A percentile compares a stretch with the other conserved stretches of the same genome.
Conservation (phyloP, 1,140 invertebrate species). For the Aphelenchoides besseyi region DNA sequence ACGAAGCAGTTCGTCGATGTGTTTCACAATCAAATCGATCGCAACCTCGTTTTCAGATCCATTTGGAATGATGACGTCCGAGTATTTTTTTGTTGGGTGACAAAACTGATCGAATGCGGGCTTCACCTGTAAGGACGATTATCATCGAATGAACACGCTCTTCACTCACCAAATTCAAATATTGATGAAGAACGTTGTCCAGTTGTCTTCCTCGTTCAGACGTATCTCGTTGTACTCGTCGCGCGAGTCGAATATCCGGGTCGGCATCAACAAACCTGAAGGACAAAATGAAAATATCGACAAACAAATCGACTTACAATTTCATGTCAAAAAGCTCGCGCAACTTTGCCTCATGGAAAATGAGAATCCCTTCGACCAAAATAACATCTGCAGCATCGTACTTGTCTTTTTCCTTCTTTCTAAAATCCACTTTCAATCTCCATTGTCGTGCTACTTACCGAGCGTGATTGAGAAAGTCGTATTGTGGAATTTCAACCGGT, state of each 20-base stretch:
- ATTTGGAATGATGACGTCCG: slow-evolving; percentile 91
- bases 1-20: slow-evolving; percentile 77
- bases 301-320: slow-evolving; percentile 65
- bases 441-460: slow-evolving; percentile 67
- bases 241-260: slow-evolving; percentile 87
- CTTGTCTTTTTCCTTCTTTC: slow-evolving; percentile 65
- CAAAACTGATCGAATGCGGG: slow-evolving; percentile 99
- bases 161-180: slow-evolving; percentile 83
- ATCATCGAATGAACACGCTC: slow-evolving; percentile 8
- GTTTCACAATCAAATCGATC: slow-evolving; percentile 95
- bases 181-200: slow-evolving; percentile 89
- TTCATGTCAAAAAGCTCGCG: slow-evolving; percentile 96
- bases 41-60: slow-evolving; percentile 66
- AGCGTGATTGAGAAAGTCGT: slow-evolving; percentile 82
- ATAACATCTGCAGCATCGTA: slow-evolving; percentile 97
- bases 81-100: slow-evolving; percentile 97
- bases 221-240: slow-evolving; percentile 64
- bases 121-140: slow-evolving; percentile 95
- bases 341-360: slow-evolving; percentile 91
- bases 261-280: slow-evolving; percentile 88
- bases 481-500: slow-evolving; percentile 80
- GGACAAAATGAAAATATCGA: not conserved
- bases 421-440: not conserved
- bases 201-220: slow-evolving; percentile 82
- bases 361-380: slow-evolving; percentile 92